Evolutionary conservation across 2,797 vertebrate genomes (phyloP).

Genomic region (Neomorphus geoffroyi): DNA sequence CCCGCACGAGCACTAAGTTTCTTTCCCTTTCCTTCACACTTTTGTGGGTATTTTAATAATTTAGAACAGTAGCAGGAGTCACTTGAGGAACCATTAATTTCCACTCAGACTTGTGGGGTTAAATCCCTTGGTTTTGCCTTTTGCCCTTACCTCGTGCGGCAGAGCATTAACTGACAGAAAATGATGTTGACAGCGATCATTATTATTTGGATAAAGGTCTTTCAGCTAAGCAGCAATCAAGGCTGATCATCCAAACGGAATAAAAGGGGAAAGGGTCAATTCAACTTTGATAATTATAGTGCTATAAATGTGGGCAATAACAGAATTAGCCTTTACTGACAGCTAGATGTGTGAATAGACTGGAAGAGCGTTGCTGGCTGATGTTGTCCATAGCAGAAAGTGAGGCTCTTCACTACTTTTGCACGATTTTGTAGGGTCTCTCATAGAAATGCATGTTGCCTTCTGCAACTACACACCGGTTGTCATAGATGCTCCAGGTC

Average conservation of each 20-base stretch:
- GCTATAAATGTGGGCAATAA: background rate
- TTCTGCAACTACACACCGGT: background rate
- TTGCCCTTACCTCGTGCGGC: background rate
- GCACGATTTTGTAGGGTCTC: rapidly evolving
- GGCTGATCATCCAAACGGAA: background rate
- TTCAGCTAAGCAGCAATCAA: background rate
- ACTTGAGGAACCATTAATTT: background rate
- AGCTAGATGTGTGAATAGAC: background rate
- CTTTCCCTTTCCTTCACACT: background rate
- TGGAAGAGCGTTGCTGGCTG: background rate
- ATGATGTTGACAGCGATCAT: background rate
- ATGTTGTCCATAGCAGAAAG: background rate
- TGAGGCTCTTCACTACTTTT: rapidly evolving
- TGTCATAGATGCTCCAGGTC: rapidly evolving
- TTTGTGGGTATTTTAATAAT: background rate
- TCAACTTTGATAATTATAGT: background rate
- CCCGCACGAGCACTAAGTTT: background rate
- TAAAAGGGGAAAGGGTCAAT: background rate
- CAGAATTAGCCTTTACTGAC: background rate
- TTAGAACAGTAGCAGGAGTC: background rate
- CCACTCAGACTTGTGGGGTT: background rate
- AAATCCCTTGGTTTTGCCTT: background rate
- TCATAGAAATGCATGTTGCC: rapidly evolving
- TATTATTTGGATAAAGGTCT: background rate
- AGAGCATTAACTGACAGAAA: background rate